These are phyloP conservation scores for Sylvilagus floridanus DNA, from an alignment of 2,797 vertebrate species.

Conservation along the genomic window DNA sequence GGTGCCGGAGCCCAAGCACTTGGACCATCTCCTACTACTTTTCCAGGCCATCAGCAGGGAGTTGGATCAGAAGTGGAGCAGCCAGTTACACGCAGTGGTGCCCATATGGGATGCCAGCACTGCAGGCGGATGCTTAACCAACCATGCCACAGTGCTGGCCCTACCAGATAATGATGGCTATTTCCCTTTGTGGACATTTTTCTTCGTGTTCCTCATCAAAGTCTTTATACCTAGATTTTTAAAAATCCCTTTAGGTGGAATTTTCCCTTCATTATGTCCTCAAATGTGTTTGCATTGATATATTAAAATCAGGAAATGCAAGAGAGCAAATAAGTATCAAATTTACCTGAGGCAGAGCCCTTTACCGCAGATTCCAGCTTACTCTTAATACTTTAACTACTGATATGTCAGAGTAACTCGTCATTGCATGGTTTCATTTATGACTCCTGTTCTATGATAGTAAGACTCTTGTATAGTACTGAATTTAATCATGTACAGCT, in stretches of 20 bases:
- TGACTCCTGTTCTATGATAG: neutral
- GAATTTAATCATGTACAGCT: neutral
- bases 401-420: neutral
- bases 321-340: neutral
- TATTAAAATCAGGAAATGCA: constrained; percentile 17
- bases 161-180: neutral
- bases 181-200: neutral
- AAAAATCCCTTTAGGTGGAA: constrained; percentile 8
- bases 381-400: neutral
- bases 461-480: neutral
- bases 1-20: no score
- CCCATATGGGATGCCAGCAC: no score
- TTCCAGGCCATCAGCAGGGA: no score
- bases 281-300: constrained; percentile 16
- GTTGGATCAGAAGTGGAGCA: no score
- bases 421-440: neutral
- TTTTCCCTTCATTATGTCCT: neutral
- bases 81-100: no score
- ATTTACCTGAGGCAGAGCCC: neutral
- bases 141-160: no score
- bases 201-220: neutral
- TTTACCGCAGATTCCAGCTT: neutral
- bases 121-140: no score
- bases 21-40: no score
- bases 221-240: constrained; percentile 43